A percentile compares a stretch with the other conserved stretches of the same genome.
Conservation (phyloP, 2,113 vertebrate species). For the Pleuronectes platessa region DNA sequence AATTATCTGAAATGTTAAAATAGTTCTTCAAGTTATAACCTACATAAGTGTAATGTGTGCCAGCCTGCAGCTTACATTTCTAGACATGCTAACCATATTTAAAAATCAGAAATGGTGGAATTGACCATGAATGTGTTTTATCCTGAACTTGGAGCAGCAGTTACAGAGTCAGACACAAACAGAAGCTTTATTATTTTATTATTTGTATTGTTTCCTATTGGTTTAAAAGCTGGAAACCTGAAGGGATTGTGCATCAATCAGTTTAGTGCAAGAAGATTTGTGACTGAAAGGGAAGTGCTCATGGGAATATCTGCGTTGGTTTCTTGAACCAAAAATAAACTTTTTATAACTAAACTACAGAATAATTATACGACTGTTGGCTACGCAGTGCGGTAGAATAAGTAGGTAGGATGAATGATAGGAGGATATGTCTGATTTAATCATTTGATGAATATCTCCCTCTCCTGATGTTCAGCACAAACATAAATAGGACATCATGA, state of each 20-base stretch:
- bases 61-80: no score
- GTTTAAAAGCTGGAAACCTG: no score
- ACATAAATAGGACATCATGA: background rate
- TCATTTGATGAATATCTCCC: conserved; percentile 2
- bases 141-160: background rate
- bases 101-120: background rate
- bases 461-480: conserved; percentile 4
- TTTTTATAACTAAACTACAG: background rate
- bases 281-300: background rate
- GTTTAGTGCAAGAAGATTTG: background rate
- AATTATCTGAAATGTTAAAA: no score
- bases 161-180: background rate
- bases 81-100: background rate
- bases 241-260: background rate
- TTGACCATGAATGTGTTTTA: background rate
- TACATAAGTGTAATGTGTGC: no score
- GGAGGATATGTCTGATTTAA: no score
- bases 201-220: background rate
- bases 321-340: background rate
- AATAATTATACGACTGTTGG: background rate
- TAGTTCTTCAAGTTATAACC: no score
- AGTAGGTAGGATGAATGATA: background rate
- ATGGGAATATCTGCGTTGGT: conserved; percentile 1
- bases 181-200: no score
- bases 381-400: background rate